A percentile compares a stretch with the other conserved stretches of the same genome.
Conservation (phyloP, 2,797 vertebrate species). For the Gouania willdenowi region DNA sequence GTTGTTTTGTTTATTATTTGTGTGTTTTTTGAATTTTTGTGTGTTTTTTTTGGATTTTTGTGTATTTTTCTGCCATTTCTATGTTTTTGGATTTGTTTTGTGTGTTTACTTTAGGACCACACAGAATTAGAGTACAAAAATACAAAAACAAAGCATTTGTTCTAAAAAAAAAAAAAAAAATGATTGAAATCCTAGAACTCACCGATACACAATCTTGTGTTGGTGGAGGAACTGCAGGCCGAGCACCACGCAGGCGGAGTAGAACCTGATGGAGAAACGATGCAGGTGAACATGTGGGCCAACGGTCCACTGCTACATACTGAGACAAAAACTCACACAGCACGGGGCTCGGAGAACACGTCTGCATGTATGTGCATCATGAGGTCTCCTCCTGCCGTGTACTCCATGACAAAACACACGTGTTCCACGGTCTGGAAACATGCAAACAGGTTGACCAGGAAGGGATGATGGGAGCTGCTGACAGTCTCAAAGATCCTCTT, state of each 20-base stretch:
- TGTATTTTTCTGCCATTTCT: too few relatives aligned
- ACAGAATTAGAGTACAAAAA: too few relatives aligned
- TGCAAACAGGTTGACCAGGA: conserved; percentile 89
- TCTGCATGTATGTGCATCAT: conserved; percentile 85
- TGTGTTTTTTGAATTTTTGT: too few relatives aligned
- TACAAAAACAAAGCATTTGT: too few relatives aligned
- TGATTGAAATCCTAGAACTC: too few relatives aligned
- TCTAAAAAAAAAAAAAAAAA: too few relatives aligned
- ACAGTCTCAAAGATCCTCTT: conserved; percentile 88
- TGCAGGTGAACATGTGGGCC: background rate
- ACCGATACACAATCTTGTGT: conserved; percentile 90
- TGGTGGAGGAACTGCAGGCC: conserved; percentile 89
- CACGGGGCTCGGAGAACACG: conserved; percentile 74
- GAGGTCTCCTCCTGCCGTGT: conserved; percentile 87
- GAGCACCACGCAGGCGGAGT: conserved; percentile 86
- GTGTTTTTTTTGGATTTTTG: too few relatives aligned
- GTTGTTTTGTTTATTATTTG: too few relatives aligned
- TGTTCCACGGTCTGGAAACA: conserved; percentile 90
- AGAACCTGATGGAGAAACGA: conserved; percentile 72
- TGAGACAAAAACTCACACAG: conserved; percentile 61
- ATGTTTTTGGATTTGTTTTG: too few relatives aligned
- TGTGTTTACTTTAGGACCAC: too few relatives aligned
- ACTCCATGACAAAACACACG: conserved; percentile 92
- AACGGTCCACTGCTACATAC: background rate
- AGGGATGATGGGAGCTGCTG: conserved; percentile 81